Percentiles rank a stretch among this genome's conserved stretches.
Conservation (phyloP, 2,113 vertebrate genomes). For the Salvelinus fontinalis region DNA sequence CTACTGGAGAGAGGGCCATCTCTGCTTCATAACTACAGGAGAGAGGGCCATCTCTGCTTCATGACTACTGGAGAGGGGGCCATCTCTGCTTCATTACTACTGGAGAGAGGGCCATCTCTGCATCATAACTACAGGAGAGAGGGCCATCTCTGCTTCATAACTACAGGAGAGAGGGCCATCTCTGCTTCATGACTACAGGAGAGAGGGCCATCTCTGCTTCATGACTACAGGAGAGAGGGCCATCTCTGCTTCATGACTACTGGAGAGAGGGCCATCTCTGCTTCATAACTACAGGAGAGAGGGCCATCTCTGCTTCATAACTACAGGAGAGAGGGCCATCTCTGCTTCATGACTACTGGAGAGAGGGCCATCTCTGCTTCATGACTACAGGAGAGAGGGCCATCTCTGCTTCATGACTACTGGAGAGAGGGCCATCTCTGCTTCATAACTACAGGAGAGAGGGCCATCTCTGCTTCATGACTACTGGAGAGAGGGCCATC, state of each 20-base stretch:
- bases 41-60: background rate
- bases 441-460: no score
- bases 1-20: no score
- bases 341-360: background rate
- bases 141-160: no score
- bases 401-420: no score
- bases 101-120: no score
- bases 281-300: no score
- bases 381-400: slow-evolving; percentile 12
- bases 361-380: slow-evolving; percentile 12
- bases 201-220: slow-evolving; percentile 11
- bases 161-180: background rate
- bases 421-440: no score
- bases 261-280: no score
- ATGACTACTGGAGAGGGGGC: background rate
- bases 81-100: slow-evolving; percentile 23
- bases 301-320: no score
- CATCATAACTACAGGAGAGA: slow-evolving; percentile 4
- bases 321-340: background rate
- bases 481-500: background rate
- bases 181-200: background rate
- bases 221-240: slow-evolving; percentile 1
- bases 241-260: no score
- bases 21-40: no score
- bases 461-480: no score